A percentile compares a stretch with the other conserved stretches of the same genome.
These are phyloP conservation scores for Heliconius erato DNA, from an alignment of 2,888 invertebrate genomes.

Conservation along the genomic window DNA sequence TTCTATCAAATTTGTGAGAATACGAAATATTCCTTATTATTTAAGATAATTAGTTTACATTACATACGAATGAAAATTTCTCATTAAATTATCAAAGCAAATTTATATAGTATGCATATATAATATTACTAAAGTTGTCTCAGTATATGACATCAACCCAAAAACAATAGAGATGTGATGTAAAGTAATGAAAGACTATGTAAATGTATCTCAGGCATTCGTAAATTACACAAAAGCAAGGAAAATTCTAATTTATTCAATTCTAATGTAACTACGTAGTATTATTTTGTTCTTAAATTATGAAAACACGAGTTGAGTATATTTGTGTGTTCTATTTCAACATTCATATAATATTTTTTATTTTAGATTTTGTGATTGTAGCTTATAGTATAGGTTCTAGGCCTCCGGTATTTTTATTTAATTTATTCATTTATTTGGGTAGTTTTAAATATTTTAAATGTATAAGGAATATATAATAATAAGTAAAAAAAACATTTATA, in stretches of 20 bases:
- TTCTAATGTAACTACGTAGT: not conserved
- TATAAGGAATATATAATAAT: no score
- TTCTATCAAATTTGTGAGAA: not conserved
- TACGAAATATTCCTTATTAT: not conserved
- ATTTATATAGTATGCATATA: not conserved
- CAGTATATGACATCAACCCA: not conserved
- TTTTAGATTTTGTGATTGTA: no score
- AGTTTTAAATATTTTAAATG: no score
- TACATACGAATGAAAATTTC: not conserved
- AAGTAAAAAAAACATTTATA: no score
- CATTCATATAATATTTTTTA: not conserved
- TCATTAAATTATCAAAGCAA: not conserved
- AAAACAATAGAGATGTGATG: not conserved
- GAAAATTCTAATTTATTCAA: conserved; percentile 1
- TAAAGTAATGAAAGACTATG: conserved; percentile 12
- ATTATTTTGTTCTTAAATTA: conserved; percentile 10
- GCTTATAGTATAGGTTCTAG: no score
- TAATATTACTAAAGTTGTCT: not conserved
- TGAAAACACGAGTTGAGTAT: not conserved
- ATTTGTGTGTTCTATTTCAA: not conserved
- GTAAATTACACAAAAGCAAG: conserved; percentile 5
- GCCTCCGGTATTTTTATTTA: no score
- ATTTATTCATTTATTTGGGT: no score
- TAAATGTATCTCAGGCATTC: conserved; percentile 12
- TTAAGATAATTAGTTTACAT: not conserved